Conservation (phyloP, 2,113 vertebrate genomes). For the Callospermophilus lateralis region DNA sequence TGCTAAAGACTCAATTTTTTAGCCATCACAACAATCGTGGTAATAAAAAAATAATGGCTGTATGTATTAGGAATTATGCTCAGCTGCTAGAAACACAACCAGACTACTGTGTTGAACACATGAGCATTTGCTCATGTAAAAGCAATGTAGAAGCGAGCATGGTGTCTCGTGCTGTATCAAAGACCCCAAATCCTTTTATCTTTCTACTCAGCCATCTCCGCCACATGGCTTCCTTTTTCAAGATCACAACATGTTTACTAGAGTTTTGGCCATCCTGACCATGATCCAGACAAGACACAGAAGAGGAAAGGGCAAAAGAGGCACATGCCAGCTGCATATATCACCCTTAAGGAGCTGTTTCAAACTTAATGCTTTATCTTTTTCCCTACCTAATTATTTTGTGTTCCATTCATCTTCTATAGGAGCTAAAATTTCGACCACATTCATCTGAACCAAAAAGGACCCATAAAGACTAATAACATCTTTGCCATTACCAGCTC, state of each 20-base stretch:
- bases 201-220: not conserved
- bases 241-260: not conserved
- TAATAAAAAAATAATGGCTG: not conserved
- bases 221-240: not conserved
- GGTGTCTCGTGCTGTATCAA: not conserved
- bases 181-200: not conserved
- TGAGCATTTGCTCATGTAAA: not conserved
- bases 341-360: not conserved
- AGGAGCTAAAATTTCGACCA: not conserved
- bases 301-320: not conserved
- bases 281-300: not conserved
- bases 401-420: not conserved
- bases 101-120: not conserved
- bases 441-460: not conserved
- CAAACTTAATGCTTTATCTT: not conserved
- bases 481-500: not conserved
- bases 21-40: not conserved
- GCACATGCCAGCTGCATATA: not conserved
- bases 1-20: not conserved
- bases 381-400: not conserved
- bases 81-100: slow-evolving; percentile 37
- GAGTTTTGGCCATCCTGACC: not conserved
- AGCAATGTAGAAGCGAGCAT: not conserved
- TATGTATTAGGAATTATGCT: not conserved
- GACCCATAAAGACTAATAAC: not conserved